These are phyloP conservation scores for Bovichtus variegatus DNA, from an alignment of 2,797 vertebrate genomes.

Conservation along the genomic window DNA sequence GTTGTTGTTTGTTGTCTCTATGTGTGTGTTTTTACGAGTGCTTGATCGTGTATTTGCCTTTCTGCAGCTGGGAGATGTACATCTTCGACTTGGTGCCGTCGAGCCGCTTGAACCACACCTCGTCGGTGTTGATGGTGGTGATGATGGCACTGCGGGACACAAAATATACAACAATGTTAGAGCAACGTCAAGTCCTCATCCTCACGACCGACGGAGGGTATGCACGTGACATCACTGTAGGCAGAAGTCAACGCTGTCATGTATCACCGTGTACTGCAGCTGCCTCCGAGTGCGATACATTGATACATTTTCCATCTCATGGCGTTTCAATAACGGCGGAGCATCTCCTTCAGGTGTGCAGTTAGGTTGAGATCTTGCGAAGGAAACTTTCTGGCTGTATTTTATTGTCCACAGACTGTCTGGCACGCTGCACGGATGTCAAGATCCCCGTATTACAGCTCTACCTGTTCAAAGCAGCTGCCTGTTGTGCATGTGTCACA, in stretches of 20 bases:
- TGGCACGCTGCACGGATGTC: background rate
- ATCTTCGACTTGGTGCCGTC: conserved; percentile 99
- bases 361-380: background rate
- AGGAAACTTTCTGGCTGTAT: background rate
- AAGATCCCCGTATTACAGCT: background rate
- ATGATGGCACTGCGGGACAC: conserved; percentile 90
- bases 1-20: background rate
- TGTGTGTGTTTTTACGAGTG: conserved; percentile 81
- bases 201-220: background rate
- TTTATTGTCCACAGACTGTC: background rate
- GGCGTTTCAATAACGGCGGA: too few species aligned
- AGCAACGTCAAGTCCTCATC: too few species aligned
- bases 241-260: background rate
- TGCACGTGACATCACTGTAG: background rate
- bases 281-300: too few species aligned
- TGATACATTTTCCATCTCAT: too few species aligned
- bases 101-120: conserved; percentile 98
- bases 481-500: background rate
- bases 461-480: background rate
- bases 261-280: too few species aligned
- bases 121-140: conserved; percentile 98
- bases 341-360: too few species aligned
- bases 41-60: conserved; percentile 99
- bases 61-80: conserved; percentile 98
- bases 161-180: conserved; percentile 23